phyloP scores from a whole-genome alignment of 2,797 vertebrate genomes.

The Clamator glandarius region DNA sequence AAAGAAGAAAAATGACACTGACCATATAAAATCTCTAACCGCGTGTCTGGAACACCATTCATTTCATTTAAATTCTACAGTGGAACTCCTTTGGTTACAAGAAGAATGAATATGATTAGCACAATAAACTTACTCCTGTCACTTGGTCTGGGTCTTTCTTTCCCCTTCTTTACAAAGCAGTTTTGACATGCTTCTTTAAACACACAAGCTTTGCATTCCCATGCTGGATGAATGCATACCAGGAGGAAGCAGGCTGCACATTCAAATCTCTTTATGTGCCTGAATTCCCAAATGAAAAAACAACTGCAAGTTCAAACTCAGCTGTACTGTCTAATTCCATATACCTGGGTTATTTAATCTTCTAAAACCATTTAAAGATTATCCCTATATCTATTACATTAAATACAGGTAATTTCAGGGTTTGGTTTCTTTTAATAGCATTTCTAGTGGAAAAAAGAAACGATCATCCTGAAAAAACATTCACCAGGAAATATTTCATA shows the following conservation, averaged over 20 bases:
- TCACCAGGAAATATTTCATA: background rate
- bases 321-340: background rate
- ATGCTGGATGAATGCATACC: conserved; percentile 25
- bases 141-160: background rate
- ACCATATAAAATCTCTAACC: conserved; percentile 64
- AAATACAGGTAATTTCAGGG: background rate
- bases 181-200: conserved; percentile 61
- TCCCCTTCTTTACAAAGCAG: conserved; percentile 22
- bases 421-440: background rate
- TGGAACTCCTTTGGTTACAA: conserved; percentile 18
- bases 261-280: background rate
- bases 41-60: conserved; percentile 53
- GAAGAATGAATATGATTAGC: conserved; percentile 44
- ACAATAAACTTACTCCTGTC: conserved; percentile 22
- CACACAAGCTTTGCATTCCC: conserved; percentile 8
- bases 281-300: conserved; percentile 45
- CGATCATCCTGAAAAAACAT: background rate
- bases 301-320: background rate
- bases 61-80: conserved; percentile 68
- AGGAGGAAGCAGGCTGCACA: background rate
- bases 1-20: conserved; percentile 76
- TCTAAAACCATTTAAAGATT: background rate
- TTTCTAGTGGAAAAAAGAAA: background rate
- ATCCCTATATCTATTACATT: background rate
- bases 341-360: background rate